Percentiles rank a stretch among this genome's conserved stretches.
phyloP scores from a whole-genome alignment of 2,797 vertebrate genomes.

The Sebastes steindachneri region DNA sequence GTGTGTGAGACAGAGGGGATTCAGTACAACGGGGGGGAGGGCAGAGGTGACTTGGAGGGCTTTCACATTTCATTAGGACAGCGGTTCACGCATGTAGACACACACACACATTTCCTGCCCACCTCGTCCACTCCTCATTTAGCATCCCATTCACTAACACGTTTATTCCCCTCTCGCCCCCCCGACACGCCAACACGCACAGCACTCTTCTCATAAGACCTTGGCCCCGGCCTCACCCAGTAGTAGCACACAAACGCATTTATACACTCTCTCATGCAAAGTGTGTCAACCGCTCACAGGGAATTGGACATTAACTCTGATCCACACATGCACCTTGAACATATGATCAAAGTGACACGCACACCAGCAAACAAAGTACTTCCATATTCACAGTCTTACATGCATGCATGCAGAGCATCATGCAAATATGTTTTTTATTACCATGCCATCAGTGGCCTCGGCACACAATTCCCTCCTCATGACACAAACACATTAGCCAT shows the following conservation, averaged over 20 bases:
- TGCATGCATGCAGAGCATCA: constrained; percentile 28
- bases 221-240: constrained; percentile 16
- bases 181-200: constrained; percentile 47
- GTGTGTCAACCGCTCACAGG: constrained; percentile 35
- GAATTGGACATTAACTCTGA: constrained; percentile 35
- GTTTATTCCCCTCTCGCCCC: constrained; percentile 17
- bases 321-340: constrained; percentile 58
- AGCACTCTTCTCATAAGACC: constrained; percentile 43
- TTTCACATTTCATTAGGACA: constrained; percentile 76
- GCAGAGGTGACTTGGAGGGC: constrained; percentile 67
- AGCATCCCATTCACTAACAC: constrained; percentile 49
- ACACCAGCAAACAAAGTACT: constrained; percentile 60
- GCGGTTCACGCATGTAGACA: constrained; percentile 59
- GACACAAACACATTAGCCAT: constrained; percentile 11
- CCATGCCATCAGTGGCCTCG: constrained; percentile 39
- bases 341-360: constrained; percentile 52
- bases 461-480: constrained; percentile 27
- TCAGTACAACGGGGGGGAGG: constrained; percentile 22
- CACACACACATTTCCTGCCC: constrained; percentile 59
- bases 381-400: constrained; percentile 39
- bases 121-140: constrained; percentile 59
- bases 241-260: constrained; percentile 21
- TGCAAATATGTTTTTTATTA: constrained; percentile 60
- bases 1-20: neutral
- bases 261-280: constrained; percentile 44